phyloP scores from a whole-genome alignment of 2,113 vertebrate species.

The Lophochroa leadbeateri region DNA sequence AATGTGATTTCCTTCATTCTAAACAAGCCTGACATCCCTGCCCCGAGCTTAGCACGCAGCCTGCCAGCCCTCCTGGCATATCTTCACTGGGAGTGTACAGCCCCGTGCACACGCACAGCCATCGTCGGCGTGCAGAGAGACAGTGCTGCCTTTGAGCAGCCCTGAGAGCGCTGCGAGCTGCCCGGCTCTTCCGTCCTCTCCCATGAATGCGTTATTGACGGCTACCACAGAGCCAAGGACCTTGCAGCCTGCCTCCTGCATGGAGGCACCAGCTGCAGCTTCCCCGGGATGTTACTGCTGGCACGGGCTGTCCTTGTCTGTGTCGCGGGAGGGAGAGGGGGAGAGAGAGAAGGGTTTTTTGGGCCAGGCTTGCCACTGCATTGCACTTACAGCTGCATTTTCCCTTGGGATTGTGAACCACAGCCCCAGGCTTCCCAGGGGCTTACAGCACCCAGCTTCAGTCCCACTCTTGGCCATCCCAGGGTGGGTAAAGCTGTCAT shows the following conservation, averaged over 20 bases:
- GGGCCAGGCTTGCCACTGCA: background rate
- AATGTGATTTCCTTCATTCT: background rate
- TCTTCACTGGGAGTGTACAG: accelerated
- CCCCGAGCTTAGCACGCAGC: background rate
- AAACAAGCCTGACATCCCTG: background rate
- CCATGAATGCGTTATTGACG: constrained; percentile 67
- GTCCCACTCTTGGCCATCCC: accelerated
- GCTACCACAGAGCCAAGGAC: constrained; percentile 3
- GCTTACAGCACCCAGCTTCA: background rate
- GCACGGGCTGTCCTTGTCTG: background rate
- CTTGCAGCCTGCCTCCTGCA: constrained; percentile 3
- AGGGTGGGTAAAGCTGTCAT: background rate
- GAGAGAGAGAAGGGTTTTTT: background rate
- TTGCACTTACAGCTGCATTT: background rate
- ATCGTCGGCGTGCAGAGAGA: background rate
- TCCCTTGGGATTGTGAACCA: background rate
- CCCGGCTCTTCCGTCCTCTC: constrained; percentile 46
- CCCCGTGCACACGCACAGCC: background rate
- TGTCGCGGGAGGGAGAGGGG: background rate
- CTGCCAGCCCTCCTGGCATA: background rate
- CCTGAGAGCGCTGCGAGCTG: constrained; percentile 24
- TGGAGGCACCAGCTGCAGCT: constrained; percentile 57
- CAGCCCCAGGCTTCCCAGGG: background rate
- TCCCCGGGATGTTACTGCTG: background rate
- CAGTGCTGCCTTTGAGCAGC: constrained; percentile 66